These are phyloP conservation scores for Paratrypauchen microcephalus DNA, from an alignment of 2,797 vertebrate genomes.

Conservation along the genomic window DNA sequence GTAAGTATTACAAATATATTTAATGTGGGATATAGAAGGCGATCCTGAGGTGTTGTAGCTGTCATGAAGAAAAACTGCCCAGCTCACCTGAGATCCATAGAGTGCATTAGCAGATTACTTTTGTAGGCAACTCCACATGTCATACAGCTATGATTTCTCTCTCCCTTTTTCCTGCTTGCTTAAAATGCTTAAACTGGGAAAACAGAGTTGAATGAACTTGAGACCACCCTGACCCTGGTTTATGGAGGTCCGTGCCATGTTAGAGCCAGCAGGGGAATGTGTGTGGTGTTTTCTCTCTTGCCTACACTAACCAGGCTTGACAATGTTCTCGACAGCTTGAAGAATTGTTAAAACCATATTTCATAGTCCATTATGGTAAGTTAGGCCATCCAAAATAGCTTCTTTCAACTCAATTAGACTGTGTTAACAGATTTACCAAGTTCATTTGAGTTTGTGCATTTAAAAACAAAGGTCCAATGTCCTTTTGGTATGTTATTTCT, in stretches of 20 bases:
- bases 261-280: constrained; percentile 70
- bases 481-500: constrained; percentile 15
- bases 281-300: constrained; percentile 69
- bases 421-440: background rate
- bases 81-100: constrained; percentile 45
- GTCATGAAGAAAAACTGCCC: constrained; percentile 38
- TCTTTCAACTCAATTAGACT: background rate
- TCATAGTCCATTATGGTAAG: constrained; percentile 58
- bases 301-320: constrained; percentile 57
- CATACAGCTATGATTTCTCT: constrained; percentile 29
- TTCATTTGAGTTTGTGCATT: constrained; percentile 1
- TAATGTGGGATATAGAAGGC: background rate
- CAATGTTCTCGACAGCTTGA: constrained; percentile 59
- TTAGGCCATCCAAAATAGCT: constrained; percentile 7
- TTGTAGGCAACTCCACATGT: constrained; percentile 38
- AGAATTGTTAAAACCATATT: constrained; percentile 64
- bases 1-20: background rate
- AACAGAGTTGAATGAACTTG: constrained; percentile 69
- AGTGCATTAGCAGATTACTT: constrained; percentile 31
- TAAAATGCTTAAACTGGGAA: constrained; percentile 41
- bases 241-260: constrained; percentile 62
- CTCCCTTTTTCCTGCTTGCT: constrained; percentile 43
- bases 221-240: constrained; percentile 74
- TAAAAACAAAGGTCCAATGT: constrained; percentile 15
- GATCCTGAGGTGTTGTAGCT: constrained; percentile 33